Conservation (phyloP, 2,888 invertebrate genomes). For the Pterostichus madidus region DNA sequence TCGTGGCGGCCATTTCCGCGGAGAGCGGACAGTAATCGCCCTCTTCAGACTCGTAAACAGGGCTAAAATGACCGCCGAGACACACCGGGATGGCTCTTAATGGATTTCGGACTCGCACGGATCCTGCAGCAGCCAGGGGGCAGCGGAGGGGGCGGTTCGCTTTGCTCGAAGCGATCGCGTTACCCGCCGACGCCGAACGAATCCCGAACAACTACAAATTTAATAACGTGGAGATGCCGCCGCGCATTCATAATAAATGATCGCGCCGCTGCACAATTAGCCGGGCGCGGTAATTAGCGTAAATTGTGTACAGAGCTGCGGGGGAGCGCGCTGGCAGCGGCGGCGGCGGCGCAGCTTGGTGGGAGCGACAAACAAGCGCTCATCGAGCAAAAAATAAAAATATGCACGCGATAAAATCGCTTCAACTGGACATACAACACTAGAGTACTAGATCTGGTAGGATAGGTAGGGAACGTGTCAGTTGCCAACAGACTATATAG, state of each 20-base stretch:
- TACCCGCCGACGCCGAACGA: constrained; percentile 63
- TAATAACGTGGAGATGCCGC: constrained; percentile 63
- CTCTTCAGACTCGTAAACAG: constrained; percentile 77
- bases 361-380: constrained; percentile 70
- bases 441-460: background rate
- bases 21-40: constrained; percentile 76
- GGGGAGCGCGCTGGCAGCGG: constrained; percentile 66
- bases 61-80: constrained; percentile 76
- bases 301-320: constrained; percentile 67
- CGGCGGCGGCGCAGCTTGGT: constrained; percentile 70
- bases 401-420: constrained; percentile 55
- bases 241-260: constrained; percentile 68
- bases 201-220: constrained; percentile 66
- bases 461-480: background rate
- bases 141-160: background rate
- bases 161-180: constrained; percentile 57
- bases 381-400: constrained; percentile 54
- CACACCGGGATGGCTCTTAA: constrained; percentile 76
- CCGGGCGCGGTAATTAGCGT: constrained; percentile 68
- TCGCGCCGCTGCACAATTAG: constrained; percentile 68
- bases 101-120: constrained; percentile 74
- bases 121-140: constrained; percentile 21
- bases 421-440: constrained; percentile 26
- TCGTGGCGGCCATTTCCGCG: constrained; percentile 75
- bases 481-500: background rate